These are phyloP conservation scores for Drosophila mojavensis DNA, from an alignment of 1,140 invertebrate genomes.

Conservation along the genomic window DNA sequence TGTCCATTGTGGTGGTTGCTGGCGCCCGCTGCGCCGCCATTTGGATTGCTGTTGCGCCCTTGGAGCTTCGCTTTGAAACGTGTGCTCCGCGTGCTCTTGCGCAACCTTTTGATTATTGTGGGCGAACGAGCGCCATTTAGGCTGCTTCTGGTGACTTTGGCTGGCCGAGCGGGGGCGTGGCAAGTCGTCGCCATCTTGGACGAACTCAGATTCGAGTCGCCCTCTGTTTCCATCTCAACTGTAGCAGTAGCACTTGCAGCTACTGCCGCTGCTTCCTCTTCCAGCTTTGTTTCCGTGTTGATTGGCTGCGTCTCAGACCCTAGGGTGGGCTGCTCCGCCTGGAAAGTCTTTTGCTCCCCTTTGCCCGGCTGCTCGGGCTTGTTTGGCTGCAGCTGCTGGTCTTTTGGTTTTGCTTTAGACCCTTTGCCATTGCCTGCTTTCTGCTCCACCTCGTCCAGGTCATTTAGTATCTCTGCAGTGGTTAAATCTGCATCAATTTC, in stretches of 20 bases:
- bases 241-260: background rate
- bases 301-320: too few relatives aligned
- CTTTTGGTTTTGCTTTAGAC: background rate
- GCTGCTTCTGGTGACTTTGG: constrained; percentile 64
- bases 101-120: constrained; percentile 73
- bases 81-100: constrained; percentile 86
- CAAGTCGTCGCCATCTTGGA: constrained; percentile 27
- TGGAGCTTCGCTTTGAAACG: constrained; percentile 85
- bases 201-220: background rate
- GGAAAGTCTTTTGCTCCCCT: background rate
- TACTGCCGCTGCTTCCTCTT: background rate
- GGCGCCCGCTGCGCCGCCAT: background rate
- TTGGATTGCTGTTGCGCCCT: constrained; percentile 16
- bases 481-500: constrained; percentile 57
- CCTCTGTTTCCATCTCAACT: background rate
- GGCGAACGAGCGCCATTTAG: constrained; percentile 58
- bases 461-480: constrained; percentile 52
- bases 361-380: background rate
- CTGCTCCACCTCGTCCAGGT: constrained; percentile 37
- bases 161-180: constrained; percentile 10
- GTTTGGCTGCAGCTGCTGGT: constrained; percentile 1
- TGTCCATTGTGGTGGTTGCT: constrained; percentile 41
- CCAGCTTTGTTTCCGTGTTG: background rate
- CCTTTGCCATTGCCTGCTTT: background rate
- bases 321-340: background rate